phyloP scores from a whole-genome alignment of 2,888 invertebrate genomes.

The Hanleya hanleyi region DNA sequence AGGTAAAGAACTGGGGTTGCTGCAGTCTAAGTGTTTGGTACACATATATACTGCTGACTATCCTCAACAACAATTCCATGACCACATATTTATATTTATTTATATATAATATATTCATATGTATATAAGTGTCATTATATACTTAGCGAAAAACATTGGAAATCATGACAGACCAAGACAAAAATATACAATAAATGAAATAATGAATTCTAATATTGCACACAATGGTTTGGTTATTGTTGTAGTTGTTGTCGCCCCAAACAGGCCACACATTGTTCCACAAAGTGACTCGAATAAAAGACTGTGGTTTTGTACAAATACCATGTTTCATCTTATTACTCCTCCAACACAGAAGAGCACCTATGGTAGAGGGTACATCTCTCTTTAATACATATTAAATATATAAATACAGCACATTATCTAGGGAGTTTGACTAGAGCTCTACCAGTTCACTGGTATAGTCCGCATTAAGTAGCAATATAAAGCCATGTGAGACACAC shows the following conservation, averaged over 20 bases:
- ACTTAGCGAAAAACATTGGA: too few species aligned
- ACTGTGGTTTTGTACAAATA: neutral
- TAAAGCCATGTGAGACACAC: too few species aligned
- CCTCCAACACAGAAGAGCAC: too few species aligned
- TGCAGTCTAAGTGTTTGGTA: too few species aligned
- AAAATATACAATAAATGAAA: slow-evolving; percentile 5
- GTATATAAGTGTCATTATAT: too few species aligned
- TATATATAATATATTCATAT: neutral
- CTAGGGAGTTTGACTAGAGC: neutral
- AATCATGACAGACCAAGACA: too few species aligned
- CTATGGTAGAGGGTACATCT: too few species aligned
- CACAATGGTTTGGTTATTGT: slow-evolving; percentile 7
- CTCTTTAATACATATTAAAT: too few species aligned
- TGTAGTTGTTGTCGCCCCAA: neutral
- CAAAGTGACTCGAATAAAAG: neutral
- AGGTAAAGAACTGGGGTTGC: too few species aligned
- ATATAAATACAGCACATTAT: neutral
- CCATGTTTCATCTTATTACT: too few species aligned
- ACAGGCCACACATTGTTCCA: neutral
- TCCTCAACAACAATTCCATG: neutral
- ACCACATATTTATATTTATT: neutral
- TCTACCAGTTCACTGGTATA: neutral
- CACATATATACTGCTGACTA: slow-evolving; percentile 4
- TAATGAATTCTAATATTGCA: slow-evolving; percentile 7
- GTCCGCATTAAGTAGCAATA: neutral